Percentiles rank a stretch among this genome's conserved stretches.
Evolutionary conservation across 2,797 vertebrate species (phyloP).

Genomic region (Poeciliopsis gracilis): DNA sequence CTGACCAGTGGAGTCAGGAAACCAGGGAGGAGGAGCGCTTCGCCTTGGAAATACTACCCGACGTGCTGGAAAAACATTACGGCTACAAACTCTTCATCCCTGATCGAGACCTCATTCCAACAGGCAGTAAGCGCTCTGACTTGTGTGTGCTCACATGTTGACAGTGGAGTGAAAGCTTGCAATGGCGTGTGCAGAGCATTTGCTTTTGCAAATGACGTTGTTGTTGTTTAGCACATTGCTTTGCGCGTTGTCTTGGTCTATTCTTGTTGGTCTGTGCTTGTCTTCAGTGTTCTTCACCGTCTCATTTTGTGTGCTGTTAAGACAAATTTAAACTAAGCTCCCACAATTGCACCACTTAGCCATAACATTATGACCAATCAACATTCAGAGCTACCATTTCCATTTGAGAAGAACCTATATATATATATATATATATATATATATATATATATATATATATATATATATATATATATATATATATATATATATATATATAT

Average conservation of each 20-base stretch:
- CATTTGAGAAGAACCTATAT: neutral
- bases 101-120: slow-evolving; percentile 97
- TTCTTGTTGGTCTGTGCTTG: slow-evolving; percentile 41
- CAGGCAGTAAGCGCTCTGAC: slow-evolving; percentile 87
- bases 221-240: slow-evolving; percentile 28
- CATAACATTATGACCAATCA: slow-evolving; percentile 6
- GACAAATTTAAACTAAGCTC: slow-evolving; percentile 13
- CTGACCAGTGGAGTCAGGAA: slow-evolving; percentile 98
- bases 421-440: no score
- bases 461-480: no score
- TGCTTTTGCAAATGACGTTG: neutral
- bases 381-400: neutral
- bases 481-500: no score
- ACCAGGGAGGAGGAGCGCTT: slow-evolving; percentile 97
- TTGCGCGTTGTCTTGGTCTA: slow-evolving; percentile 17
- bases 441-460: no score
- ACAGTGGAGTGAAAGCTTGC: neutral
- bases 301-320: slow-evolving; percentile 45
- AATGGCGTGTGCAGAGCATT: neutral
- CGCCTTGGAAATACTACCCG: slow-evolving; percentile 96
- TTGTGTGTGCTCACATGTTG: slow-evolving; percentile 14
- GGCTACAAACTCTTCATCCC: slow-evolving; percentile 98
- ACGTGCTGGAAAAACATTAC: slow-evolving; percentile 98
- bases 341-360: neutral
- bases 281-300: slow-evolving; percentile 48